These are phyloP conservation scores for Dysdera silvatica DNA, from an alignment of 1,140 invertebrate species.

Conservation along the genomic window DNA sequence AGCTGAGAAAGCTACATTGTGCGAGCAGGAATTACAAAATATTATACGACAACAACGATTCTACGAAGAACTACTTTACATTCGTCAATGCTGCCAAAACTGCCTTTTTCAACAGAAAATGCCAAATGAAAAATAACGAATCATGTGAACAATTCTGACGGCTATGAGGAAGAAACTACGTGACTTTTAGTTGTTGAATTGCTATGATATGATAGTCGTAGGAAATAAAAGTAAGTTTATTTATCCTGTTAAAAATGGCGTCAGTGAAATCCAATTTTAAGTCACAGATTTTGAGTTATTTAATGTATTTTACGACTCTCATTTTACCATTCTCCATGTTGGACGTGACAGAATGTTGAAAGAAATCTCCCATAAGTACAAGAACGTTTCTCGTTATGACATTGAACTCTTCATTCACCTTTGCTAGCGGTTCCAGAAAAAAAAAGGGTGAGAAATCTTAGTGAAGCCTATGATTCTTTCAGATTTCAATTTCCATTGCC, in stretches of 20 bases:
- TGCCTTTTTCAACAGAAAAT: background rate
- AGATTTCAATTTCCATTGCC: too few relatives aligned
- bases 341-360: slow-evolving; percentile 13
- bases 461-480: too few relatives aligned
- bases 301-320: slow-evolving; percentile 1
- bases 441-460: too few relatives aligned
- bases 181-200: background rate
- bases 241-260: background rate
- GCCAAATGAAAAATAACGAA: background rate
- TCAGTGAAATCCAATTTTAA: background rate
- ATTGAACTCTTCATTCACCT: slow-evolving; percentile 10
- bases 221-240: slow-evolving; percentile 6
- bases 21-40: background rate
- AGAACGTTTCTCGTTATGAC: slow-evolving; percentile 2
- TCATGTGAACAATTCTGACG: background rate
- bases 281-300: background rate
- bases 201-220: background rate
- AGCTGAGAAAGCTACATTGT: background rate
- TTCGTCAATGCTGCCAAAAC: background rate
- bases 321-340: slow-evolving; percentile 4
- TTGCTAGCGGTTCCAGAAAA: too few relatives aligned
- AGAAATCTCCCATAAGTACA: slow-evolving; percentile 4
- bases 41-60: background rate
- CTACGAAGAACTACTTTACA: background rate
- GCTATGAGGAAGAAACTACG: background rate